A percentile compares a stretch with the other conserved stretches of the same genome.
Conservation (phyloP, 2,888 invertebrate species). For the Plemyria rubiginata region DNA sequence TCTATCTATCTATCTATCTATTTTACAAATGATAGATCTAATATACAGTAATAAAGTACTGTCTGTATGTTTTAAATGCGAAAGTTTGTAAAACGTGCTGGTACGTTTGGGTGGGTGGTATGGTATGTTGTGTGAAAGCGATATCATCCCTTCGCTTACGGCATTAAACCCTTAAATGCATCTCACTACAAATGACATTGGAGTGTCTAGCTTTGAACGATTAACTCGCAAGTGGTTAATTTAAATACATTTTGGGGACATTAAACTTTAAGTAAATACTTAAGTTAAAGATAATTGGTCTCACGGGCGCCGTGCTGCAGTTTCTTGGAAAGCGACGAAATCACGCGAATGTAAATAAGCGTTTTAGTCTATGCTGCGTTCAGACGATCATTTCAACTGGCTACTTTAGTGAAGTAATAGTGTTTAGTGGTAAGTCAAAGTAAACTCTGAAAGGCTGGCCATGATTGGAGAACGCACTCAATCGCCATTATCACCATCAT, state of each 20-base stretch:
- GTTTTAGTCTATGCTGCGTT: conserved; percentile 2
- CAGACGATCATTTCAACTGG: background rate
- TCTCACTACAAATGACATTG: conserved; percentile 33
- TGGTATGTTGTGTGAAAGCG: no score
- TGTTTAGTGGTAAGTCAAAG: background rate
- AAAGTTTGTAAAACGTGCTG: no score
- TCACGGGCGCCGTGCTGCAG: conserved; percentile 11
- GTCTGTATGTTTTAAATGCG: no score
- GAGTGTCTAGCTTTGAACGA: conserved; percentile 20
- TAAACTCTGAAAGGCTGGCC: no score
- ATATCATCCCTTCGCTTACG: no score
- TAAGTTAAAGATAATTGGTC: conserved; percentile 32
- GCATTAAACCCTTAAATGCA: background rate
- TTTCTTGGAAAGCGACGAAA: conserved; percentile 6
- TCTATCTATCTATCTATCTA: no score
- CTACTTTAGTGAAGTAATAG: background rate
- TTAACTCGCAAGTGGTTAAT: conserved; percentile 29
- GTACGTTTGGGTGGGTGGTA: no score
- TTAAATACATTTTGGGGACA: conserved; percentile 37
- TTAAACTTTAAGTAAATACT: conserved; percentile 36
- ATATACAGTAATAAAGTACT: no score
- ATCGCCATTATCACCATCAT: no score
- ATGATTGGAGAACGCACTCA: no score
- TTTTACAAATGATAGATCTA: no score
- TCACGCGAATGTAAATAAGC: conserved; percentile 3